phyloP scores from a whole-genome alignment of 2,888 invertebrate genomes.

The Drosophila trichaetosa region DNA sequence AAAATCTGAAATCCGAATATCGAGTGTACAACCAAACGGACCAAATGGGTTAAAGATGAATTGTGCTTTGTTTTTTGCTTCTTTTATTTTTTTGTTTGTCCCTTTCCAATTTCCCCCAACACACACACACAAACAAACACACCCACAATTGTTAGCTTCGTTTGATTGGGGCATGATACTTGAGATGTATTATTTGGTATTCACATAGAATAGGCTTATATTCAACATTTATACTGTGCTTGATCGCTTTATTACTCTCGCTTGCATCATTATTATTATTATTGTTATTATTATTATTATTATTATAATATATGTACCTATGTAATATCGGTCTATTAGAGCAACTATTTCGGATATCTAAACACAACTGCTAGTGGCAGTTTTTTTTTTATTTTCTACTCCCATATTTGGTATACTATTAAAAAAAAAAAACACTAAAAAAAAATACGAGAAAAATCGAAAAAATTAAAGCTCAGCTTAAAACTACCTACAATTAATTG shows the following conservation, averaged over 20 bases:
- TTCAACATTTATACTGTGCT: constrained; percentile 29
- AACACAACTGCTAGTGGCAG: constrained; percentile 8
- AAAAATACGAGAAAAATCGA: constrained; percentile 5
- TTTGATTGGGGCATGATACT: constrained; percentile 16
- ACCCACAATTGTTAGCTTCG: constrained; percentile 2
- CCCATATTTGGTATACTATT: constrained; percentile 20
- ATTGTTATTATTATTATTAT: not conserved
- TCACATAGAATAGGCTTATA: constrained; percentile 25
- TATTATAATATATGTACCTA: constrained; percentile 13
- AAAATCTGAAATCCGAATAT: constrained; percentile 18
- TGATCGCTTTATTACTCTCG: constrained; percentile 38
- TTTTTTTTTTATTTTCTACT: constrained; percentile 5
- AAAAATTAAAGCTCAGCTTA: constrained; percentile 53
- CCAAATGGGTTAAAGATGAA: constrained; percentile 59
- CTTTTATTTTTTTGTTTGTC: constrained; percentile 4
- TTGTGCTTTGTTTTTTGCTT: not conserved
- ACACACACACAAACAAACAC: not conserved
- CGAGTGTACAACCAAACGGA: constrained; percentile 48
- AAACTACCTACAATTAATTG: constrained; percentile 40
- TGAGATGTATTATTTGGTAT: constrained; percentile 24
- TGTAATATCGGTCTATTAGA: constrained; percentile 36
- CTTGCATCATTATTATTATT: constrained; percentile 41
- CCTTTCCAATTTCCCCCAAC: not conserved
- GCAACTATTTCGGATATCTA: constrained; percentile 31
- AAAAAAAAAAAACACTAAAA: not conserved